phyloP scores from a whole-genome alignment of 2,113 vertebrate species.

The Channa maculata region DNA sequence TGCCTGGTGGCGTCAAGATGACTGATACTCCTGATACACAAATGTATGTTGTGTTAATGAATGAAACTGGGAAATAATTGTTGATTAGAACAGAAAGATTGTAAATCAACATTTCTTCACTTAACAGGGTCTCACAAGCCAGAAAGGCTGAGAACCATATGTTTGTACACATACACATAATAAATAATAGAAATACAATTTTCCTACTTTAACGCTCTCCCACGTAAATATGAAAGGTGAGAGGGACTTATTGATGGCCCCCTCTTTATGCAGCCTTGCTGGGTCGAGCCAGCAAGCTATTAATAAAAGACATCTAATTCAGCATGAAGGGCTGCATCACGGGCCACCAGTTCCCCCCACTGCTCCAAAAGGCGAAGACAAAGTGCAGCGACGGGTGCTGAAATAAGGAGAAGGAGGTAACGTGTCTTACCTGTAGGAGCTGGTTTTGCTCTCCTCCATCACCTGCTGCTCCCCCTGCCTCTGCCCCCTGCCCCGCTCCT shows the following conservation, averaged over 20 bases:
- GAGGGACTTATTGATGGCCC: constrained; percentile 48
- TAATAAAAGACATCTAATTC: constrained; percentile 30
- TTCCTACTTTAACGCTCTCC: neutral
- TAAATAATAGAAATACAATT: constrained; percentile 7
- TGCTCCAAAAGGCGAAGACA: neutral
- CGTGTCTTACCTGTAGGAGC: constrained; percentile 81
- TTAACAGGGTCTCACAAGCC: neutral
- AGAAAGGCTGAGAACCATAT: neutral
- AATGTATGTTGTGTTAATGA: no score
- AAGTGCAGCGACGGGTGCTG: constrained; percentile 44
- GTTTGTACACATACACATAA: neutral
- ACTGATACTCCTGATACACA: no score
- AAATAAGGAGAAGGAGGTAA: constrained; percentile 5
- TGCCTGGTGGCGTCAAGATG: no score
- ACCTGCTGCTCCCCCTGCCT: constrained; percentile 56
- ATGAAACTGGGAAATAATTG: no score
- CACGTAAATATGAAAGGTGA: constrained; percentile 13
- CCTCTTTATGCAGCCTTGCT: constrained; percentile 8
- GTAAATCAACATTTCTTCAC: neutral
- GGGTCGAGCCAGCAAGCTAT: constrained; percentile 25
- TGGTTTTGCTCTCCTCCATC: constrained; percentile 67
- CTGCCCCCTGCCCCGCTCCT: constrained; percentile 67
- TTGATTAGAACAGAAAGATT: no score
- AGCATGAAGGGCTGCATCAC: constrained; percentile 2
- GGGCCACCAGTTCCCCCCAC: neutral